Conservation (phyloP, 1,140 invertebrate genomes). For the Euglossa dilemma region DNA sequence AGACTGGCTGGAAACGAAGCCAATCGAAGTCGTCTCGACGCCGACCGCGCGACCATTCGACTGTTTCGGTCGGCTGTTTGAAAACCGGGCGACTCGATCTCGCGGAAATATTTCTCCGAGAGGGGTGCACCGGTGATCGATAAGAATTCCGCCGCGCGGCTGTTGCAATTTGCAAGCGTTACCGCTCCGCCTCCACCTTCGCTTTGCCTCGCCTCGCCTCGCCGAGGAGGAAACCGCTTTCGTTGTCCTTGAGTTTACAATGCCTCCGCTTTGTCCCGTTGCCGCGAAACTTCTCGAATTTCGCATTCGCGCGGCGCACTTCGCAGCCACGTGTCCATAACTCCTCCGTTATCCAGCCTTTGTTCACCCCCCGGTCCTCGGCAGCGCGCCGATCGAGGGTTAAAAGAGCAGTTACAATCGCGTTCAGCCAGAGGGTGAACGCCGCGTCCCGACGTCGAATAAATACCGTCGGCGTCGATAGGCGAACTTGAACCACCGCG, state of each 20-base stretch:
- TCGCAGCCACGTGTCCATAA: conserved; percentile 8
- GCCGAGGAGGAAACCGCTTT: background rate
- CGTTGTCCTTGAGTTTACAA: background rate
- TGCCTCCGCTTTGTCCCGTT: background rate
- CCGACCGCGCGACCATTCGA: background rate
- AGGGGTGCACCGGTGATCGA: too few relatives aligned
- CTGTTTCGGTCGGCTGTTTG: background rate
- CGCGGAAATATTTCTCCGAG: background rate
- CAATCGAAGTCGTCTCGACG: conserved; percentile 20
- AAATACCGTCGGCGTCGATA: conserved; percentile 17
- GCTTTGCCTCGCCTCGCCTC: too few relatives aligned
- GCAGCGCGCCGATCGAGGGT: background rate
- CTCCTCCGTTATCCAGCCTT: background rate
- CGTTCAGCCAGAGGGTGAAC: background rate
- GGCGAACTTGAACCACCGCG: background rate
- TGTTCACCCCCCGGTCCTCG: background rate
- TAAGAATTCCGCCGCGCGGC: background rate
- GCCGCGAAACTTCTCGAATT: conserved; percentile 5
- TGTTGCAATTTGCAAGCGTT: background rate
- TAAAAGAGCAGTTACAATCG: conserved; percentile 29
- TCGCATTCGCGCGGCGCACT: background rate
- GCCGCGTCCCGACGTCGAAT: conserved; percentile 19
- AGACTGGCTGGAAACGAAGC: conserved; percentile 12
- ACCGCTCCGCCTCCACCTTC: too few relatives aligned
- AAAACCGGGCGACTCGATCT: background rate